A percentile compares a stretch with the other conserved stretches of the same genome.
phyloP scores from a whole-genome alignment of 2,888 invertebrate species.

The Pristionchus mayeri region DNA sequence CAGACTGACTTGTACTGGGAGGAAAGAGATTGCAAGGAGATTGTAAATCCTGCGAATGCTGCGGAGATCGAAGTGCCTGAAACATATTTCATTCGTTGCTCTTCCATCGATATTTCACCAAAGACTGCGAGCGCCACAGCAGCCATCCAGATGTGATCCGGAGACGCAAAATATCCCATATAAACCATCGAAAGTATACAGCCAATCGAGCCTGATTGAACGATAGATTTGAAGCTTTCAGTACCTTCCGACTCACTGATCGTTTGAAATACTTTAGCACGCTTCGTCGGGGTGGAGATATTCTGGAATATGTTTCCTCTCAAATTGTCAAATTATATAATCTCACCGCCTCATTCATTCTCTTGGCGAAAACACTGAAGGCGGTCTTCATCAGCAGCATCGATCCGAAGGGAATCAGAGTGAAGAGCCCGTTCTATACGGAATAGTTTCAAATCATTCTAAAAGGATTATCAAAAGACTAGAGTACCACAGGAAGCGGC shows the following conservation, averaged over 20 bases:
- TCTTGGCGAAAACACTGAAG: not conserved
- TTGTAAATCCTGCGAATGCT: not conserved
- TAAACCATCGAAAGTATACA: not conserved
- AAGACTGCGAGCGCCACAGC: not conserved
- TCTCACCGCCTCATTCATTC: not conserved
- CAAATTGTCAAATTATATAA: not conserved
- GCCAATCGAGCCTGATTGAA: not conserved
- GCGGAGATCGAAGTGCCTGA: not conserved
- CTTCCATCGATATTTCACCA: not conserved
- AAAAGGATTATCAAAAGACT: not conserved
- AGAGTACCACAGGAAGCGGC: constrained; percentile 2
- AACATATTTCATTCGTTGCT: too few relatives aligned
- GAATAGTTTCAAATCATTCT: not conserved
- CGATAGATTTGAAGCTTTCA: not conserved
- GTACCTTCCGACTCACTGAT: not conserved
- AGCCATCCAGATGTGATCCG: not conserved
- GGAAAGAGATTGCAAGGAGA: not conserved
- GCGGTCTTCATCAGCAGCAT: not conserved
- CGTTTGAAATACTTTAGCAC: not conserved
- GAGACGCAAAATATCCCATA: not conserved
- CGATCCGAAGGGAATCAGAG: not conserved
- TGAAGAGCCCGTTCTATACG: not conserved
- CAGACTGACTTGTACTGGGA: not conserved
- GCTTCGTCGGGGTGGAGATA: not conserved
- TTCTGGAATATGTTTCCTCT: not conserved